phyloP scores from a whole-genome alignment of 2,113 vertebrate genomes.

The Fregetta grallaria region DNA sequence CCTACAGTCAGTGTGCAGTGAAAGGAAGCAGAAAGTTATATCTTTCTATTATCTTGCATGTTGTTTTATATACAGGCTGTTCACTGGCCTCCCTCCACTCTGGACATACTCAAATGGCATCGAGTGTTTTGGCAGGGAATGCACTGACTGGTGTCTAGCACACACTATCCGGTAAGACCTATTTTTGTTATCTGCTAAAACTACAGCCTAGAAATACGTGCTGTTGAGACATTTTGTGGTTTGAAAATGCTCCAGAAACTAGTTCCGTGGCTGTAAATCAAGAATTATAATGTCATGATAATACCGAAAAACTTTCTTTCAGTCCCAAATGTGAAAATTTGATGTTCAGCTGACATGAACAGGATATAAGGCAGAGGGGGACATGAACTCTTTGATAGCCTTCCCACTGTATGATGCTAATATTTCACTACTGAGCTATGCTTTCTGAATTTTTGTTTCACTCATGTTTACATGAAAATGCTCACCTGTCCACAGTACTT shows the following conservation, averaged over 20 bases:
- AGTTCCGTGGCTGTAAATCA: background rate
- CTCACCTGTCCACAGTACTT: background rate
- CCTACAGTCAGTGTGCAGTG: background rate
- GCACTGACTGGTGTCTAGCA: background rate
- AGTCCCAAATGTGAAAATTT: background rate
- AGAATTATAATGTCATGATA: background rate
- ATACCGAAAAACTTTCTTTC: background rate
- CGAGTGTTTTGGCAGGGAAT: background rate
- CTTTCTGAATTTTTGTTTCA: background rate
- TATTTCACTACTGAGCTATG: background rate
- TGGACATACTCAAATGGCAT: background rate
- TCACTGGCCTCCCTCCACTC: background rate
- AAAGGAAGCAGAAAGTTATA: background rate
- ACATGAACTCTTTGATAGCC: background rate
- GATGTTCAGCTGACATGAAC: background rate
- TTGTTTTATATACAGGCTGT: background rate
- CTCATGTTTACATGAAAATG: background rate
- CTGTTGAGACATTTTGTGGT: background rate
- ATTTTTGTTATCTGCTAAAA: conserved; percentile 5
- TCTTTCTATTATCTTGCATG: background rate
- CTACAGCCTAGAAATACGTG: background rate
- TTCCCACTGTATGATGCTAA: background rate
- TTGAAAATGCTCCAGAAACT: conserved; percentile 21
- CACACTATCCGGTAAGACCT: background rate
- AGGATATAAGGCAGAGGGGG: background rate